phyloP scores from a whole-genome alignment of 2,888 invertebrate genomes.

The Lepidocyrtinus sp. region DNA sequence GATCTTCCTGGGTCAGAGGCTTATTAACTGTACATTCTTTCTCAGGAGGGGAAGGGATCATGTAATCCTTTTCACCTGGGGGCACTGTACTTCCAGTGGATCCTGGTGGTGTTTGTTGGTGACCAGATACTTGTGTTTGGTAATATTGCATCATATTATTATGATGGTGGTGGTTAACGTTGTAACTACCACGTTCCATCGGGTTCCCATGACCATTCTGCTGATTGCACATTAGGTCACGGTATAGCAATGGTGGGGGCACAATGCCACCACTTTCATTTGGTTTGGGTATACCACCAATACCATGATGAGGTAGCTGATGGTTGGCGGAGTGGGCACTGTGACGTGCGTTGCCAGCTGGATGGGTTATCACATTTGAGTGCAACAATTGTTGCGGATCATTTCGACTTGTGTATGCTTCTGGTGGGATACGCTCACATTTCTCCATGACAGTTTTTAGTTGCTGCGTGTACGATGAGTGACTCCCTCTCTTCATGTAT shows the following conservation, averaged over 20 bases:
- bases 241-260: conserved; percentile 71
- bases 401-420: conserved; percentile 61
- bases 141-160: conserved; percentile 35
- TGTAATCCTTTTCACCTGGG: conserved; percentile 78
- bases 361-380: conserved; percentile 19
- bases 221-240: conserved; percentile 71
- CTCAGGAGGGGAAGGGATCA: conserved; percentile 77
- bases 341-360: conserved; percentile 17
- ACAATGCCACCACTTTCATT: conserved; percentile 59
- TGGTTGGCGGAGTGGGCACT: conserved; percentile 35
- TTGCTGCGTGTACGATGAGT: conserved; percentile 78
- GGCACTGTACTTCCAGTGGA: conserved; percentile 8
- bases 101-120: conserved; percentile 9
- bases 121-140: conserved; percentile 23
- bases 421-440: conserved; percentile 77
- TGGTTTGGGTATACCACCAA: conserved; percentile 30
- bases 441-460: conserved; percentile 82
- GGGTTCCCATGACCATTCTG: conserved; percentile 45
- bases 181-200: conserved; percentile 1
- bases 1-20: conserved; percentile 78
- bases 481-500: conserved; percentile 78
- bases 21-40: conserved; percentile 71
- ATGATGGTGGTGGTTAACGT: conserved; percentile 41
- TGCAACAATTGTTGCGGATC: conserved; percentile 39
- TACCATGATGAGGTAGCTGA: conserved; percentile 40